Base-by-base conservation (phyloP, 2,888 invertebrate genomes). In the Dicycla oo region DNA sequence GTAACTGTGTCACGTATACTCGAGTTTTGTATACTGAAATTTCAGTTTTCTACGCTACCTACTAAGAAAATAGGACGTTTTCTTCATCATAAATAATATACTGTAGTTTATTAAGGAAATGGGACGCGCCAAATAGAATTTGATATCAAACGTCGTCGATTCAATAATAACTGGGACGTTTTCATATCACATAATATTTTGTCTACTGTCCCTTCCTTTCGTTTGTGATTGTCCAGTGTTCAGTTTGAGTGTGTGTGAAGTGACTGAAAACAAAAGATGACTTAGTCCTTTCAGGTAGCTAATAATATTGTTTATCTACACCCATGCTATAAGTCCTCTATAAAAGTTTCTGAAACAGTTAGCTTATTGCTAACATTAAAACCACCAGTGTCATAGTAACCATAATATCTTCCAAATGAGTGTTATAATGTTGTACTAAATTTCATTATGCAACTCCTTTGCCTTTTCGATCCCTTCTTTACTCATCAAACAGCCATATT, bases 1-100 rank as follows among this genome's bases (percentile, higher is more conserved):
- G 58, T 57, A 78, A 65, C 68, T 62, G 54, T 75, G 61, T 60
- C 68, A 63, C 67, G 67, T 62, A 66, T 60, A 81, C 65, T 75
- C 61, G 47, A 65, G 60, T 56, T 66, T 62, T 73, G 56, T 67
- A 73, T 70, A 43, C 58, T 26, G 65, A 61, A 62, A 40, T 57
- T 73, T 68, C 38, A 60, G 64, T 51, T 68, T 80, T 74, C 54
- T 47, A 38, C 38, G 20, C 40, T 45, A 47, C 26, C 34, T 53
- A 38, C 11, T 40, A 15, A 40, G 61, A 45, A 61, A 70, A 69
- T 74, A n/a, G 54, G 47, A 70, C 53, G 43, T 57, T 67, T 26
- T 40, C 38, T 57, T 53, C n/a, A 15, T 18, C 13, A 43, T 67
- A 30, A 58, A 38, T 66, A 49, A 43, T 51, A 49, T 58, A 43